Conservation (phyloP, 2,797 vertebrate genomes). For the Fistularia commersonii region DNA sequence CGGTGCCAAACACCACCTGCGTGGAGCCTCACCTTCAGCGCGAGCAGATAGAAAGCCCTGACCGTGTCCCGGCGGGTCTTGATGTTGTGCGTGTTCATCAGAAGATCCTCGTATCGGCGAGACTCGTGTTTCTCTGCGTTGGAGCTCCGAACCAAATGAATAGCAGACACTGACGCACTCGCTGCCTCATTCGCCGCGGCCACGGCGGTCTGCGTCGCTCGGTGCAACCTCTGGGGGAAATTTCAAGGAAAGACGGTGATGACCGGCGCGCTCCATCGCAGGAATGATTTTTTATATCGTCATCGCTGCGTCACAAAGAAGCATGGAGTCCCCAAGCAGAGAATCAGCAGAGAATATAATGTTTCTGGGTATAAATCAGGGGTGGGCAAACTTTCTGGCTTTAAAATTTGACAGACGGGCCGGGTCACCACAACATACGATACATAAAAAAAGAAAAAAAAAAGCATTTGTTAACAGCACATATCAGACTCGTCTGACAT, state of each 20-base stretch:
- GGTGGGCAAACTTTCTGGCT: too few relatives aligned
- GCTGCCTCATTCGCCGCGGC: constrained; percentile 75
- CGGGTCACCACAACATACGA: too few relatives aligned
- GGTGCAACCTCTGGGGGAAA: constrained; percentile 64
- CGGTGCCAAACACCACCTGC: neutral
- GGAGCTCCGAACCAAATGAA: constrained; percentile 79
- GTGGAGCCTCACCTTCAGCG: constrained; percentile 67
- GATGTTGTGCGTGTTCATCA: constrained; percentile 68
- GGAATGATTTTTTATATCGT: too few relatives aligned
- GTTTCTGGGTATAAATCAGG: too few relatives aligned
- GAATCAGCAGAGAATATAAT: too few relatives aligned
- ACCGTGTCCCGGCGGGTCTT: constrained; percentile 61
- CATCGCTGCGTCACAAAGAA: too few relatives aligned
- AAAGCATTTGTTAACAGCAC: too few relatives aligned
- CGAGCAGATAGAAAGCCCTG: constrained; percentile 62
- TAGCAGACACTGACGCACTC: constrained; percentile 70
- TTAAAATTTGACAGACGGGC: too few relatives aligned
- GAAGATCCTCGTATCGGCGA: constrained; percentile 60
- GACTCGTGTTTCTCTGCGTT: constrained; percentile 69
- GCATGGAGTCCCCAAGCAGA: too few relatives aligned
- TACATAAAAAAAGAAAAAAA: too few relatives aligned
- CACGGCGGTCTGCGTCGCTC: constrained; percentile 73
- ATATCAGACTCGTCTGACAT: too few relatives aligned
- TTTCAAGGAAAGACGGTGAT: neutral
- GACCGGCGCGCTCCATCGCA: too few relatives aligned